Base-by-base conservation (phyloP, 2,888 invertebrate genomes). In the Papilio gigon region DNA sequence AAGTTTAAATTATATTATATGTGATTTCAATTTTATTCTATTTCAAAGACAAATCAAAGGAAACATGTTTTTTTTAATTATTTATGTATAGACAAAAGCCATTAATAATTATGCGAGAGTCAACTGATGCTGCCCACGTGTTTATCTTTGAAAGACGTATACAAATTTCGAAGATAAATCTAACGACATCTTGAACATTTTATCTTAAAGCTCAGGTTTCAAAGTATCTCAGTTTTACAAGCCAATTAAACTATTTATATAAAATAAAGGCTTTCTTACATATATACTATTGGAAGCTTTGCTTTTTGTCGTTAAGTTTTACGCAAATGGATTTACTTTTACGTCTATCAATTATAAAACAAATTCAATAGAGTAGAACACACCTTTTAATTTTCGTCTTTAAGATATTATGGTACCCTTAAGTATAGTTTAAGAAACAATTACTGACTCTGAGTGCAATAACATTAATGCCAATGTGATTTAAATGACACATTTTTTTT, bases 161-260 rank as follows among this genome's bases (percentile, higher is more conserved):
- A 79, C 79, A 80, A 80, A 78, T 80, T 75, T 74, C 71, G 70
- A 74, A 71, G 73, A 78, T 80, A 78, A 76, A 79, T 80, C 76
- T 30, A 71, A 42, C 72, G 74, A 75, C 76, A 75, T 76, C 77
- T 77, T 73, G 75, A 77, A 77, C 76, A 74, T 74, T 74, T 77
- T 75, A 74, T 69, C 71, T 27, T 58, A 2, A 68, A 71, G 73
- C 71, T 75, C 73, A 70, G 73, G 73, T 77, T 74, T 72, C 68
- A 68, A 58, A 63, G 68, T 68, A 25, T 25, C 58, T 30, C 37
- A 40, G 58, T 64, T 68, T 59, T 47, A 63, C 63, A 58, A 63
- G 44, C 68, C 68, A 64, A 68, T 64, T 68, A 68, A 68, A 62
- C 58, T 68, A 44, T 68, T 63, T 68, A 67, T 62, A 67, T 20